Evolutionary conservation across 2,797 vertebrate genomes (phyloP), one percentile per base, ranked within the genome.

Genomic region (Simalia tracyae): DNA sequence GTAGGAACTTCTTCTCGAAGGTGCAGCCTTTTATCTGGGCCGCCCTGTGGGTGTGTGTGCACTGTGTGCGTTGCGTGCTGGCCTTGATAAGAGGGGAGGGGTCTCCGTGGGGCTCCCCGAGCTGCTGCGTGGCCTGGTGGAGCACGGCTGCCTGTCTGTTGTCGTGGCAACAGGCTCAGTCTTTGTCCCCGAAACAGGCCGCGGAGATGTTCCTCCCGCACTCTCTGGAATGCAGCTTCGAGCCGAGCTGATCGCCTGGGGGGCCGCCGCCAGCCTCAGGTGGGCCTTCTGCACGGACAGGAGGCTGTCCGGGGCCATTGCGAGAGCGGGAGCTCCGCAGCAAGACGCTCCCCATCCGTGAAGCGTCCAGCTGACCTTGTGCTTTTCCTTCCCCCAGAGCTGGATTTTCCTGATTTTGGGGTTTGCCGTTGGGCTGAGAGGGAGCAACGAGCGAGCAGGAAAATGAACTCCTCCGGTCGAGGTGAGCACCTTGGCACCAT

Each of bases 291-390:
- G 72, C 36, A 22, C 8, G 0, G 19, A 9, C 8, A 57, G 56
- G 84, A 86, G 57, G n/a, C 54, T 0, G 15, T 19, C 10, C 26
- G 5, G 28, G 17, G 42, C 42, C 7, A 2, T 17, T 2, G 3
- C 28, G 12, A 28, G 54, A 57, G 54, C 36, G 1, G 28, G 31
- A 28, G 84, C 50, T 19, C 10, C 0, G 0, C 0, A 0, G 0
- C 0, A 0, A 0, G 24, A 42, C 54, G 0, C 1, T 14, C 72
- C 2, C 1, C 0, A 8, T 11, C 57, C 19, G 81, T 22, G 1
- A 56, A 92, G 14, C 7, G 6, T 42, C 66, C 59, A 15, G 46
- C 14, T 0, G 2, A 66, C 63, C 0, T 0, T 84, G 87, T 84
- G 87, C 28, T 50, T 94, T 72, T 94, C 10, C 57, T 36, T 24